phyloP scores from a whole-genome alignment of 2,113 vertebrate species.

The Chionis minor region DNA sequence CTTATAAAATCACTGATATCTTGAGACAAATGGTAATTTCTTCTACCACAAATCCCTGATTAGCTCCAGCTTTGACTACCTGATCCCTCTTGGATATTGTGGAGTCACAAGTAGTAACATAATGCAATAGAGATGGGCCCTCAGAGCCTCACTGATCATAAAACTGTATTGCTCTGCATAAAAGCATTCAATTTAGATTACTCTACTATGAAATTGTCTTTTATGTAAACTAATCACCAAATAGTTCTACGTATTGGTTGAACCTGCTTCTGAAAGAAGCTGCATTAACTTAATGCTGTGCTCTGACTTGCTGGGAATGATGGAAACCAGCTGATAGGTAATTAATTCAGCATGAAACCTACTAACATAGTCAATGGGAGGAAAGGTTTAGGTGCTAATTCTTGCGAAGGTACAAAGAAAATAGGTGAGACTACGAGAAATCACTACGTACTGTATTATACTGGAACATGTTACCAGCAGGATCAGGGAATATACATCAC shows the following conservation, averaged over 20 bases:
- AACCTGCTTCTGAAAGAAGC: neutral
- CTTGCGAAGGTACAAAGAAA: neutral
- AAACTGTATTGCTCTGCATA: neutral
- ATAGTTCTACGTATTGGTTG: neutral
- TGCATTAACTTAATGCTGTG: neutral
- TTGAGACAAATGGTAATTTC: neutral
- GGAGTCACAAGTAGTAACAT: neutral
- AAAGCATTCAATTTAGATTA: neutral
- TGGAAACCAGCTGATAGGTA: neutral
- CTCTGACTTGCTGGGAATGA: neutral
- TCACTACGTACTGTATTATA: neutral
- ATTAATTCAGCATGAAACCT: neutral
- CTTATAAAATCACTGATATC: neutral
- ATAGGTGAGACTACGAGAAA: neutral
- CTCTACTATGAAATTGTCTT: neutral
- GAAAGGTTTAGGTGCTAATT: neutral
- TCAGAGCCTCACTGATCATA: neutral
- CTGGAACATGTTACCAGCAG: neutral
- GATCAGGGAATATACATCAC: neutral
- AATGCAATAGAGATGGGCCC: neutral
- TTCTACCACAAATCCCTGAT: neutral
- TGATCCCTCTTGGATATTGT: neutral
- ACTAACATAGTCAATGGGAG: neutral
- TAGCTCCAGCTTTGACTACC: neutral
- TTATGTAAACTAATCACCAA: neutral